These are phyloP conservation scores for Hybognathus amarus DNA, from an alignment of 2,797 vertebrate genomes.

Conservation along the genomic window DNA sequence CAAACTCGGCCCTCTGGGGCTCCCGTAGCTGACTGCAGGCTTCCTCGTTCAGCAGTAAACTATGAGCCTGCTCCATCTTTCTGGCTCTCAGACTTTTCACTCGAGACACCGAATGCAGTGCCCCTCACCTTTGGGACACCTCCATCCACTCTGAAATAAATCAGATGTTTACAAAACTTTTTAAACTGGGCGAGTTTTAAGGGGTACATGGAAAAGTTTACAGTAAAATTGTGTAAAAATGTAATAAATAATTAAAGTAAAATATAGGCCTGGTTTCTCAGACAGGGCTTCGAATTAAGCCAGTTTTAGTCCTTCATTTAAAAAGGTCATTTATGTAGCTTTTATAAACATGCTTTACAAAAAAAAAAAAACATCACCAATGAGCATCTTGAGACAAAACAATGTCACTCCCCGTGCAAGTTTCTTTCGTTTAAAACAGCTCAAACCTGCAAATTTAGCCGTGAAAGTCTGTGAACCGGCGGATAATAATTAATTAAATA, in stretches of 20 bases:
- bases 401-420: no score
- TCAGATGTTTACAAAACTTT: background rate
- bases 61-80: conserved; percentile 87
- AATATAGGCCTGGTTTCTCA: no score
- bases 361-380: no score
- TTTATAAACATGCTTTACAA: no score
- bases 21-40: conserved; percentile 77
- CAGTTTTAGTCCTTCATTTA: no score
- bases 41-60: conserved; percentile 87
- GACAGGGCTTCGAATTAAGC: no score
- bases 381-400: no score
- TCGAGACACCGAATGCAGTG: background rate
- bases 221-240: background rate
- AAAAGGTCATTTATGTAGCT: no score
- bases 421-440: no score
- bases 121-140: conserved; percentile 10
- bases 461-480: no score
- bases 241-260: background rate
- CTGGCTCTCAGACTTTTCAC: conserved; percentile 6
- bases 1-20: conserved; percentile 84
- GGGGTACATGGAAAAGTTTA: background rate
- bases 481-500: background rate
- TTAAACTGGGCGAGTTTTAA: background rate
- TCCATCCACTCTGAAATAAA: conserved; percentile 29
- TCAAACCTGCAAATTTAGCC: no score